A percentile compares a stretch with the other conserved stretches of the same genome.
Conservation (phyloP, 1,140 invertebrate species). For the Platyscapa corneri region DNA sequence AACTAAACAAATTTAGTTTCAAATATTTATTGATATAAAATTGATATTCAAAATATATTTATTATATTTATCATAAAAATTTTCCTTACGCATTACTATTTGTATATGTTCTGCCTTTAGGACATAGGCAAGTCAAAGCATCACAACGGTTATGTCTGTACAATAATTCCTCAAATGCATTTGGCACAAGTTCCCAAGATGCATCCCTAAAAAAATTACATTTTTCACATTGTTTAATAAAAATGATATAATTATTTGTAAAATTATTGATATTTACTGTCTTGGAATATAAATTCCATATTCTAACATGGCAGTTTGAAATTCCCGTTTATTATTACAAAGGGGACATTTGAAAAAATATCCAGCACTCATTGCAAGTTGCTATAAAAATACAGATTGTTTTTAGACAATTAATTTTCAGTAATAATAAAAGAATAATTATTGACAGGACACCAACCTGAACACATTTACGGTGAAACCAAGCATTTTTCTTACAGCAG, state of each 20-base stretch:
- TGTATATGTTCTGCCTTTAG: conserved; percentile 74
- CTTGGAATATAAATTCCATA: conserved; percentile 81
- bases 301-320: conserved; percentile 77
- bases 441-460: conserved; percentile 69
- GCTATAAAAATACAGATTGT: conserved; percentile 66
- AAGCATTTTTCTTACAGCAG: conserved; percentile 78
- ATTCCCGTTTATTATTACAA: conserved; percentile 79
- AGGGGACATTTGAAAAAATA: conserved; percentile 83
- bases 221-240: neutral
- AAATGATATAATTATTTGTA: neutral
- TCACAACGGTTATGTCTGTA: conserved; percentile 78
- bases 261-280: conserved; percentile 70
- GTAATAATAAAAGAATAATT: neutral
- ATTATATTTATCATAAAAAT: conserved; percentile 23
- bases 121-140: conserved; percentile 76
- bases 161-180: conserved; percentile 79
- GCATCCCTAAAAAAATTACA: conserved; percentile 76
- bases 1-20: no score
- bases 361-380: conserved; percentile 78
- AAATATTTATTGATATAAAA: no score
- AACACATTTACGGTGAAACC: conserved; percentile 79
- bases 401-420: conserved; percentile 12
- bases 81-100: conserved; percentile 72
- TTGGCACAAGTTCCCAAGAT: conserved; percentile 80
- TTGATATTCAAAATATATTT: neutral